These are phyloP conservation scores for Coptodon bakossiorum DNA, from an alignment of 2,113 vertebrate species.

Conservation along the genomic window DNA sequence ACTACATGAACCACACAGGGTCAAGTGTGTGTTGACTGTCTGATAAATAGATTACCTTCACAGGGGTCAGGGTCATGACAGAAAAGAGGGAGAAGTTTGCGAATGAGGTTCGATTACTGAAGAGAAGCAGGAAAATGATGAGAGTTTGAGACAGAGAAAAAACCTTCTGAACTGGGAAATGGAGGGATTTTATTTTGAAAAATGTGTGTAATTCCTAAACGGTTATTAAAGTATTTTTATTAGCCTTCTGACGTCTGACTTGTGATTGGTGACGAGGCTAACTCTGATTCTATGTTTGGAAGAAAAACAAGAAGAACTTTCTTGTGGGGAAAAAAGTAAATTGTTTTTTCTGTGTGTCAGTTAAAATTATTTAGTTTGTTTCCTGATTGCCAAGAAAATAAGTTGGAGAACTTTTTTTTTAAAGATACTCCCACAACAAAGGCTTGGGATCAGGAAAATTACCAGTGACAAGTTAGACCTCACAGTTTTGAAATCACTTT, in stretches of 20 bases:
- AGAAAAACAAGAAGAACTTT: background rate
- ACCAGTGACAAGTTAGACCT: background rate
- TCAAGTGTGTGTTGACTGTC: background rate
- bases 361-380: background rate
- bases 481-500: background rate
- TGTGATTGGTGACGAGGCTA: background rate
- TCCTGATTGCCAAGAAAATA: background rate
- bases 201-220: background rate
- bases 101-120: background rate
- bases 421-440: background rate
- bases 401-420: background rate
- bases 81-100: background rate
- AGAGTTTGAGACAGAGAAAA: background rate
- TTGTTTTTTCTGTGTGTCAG: background rate
- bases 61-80: background rate
- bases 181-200: accelerated
- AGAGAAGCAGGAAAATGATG: background rate
- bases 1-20: background rate
- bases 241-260: background rate
- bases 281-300: background rate
- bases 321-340: background rate
- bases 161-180: background rate
- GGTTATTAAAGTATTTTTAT: background rate
- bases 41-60: background rate
- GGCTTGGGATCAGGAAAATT: background rate